These are phyloP conservation scores for Sturnira hondurensis DNA, from an alignment of 2,113 vertebrate genomes.

Conservation along the genomic window DNA sequence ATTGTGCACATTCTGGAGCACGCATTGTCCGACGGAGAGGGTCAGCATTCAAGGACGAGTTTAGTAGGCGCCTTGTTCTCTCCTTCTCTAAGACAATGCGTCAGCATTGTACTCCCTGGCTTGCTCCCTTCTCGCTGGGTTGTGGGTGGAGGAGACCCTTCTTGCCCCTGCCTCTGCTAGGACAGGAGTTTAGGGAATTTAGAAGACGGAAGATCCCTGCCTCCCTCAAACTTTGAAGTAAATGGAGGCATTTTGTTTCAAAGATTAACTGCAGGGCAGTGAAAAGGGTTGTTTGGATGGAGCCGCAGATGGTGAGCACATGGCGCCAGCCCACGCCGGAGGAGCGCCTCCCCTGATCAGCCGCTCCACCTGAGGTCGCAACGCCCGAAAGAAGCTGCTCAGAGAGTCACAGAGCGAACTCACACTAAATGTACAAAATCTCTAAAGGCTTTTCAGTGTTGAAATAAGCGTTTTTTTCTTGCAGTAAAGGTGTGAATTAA, in stretches of 20 bases:
- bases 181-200: background rate
- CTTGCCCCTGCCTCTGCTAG: background rate
- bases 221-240: conserved; percentile 38
- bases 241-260: background rate
- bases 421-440: background rate
- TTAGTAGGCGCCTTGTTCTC: background rate
- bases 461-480: background rate
- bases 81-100: background rate
- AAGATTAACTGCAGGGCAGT: background rate
- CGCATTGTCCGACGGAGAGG: conserved; percentile 40
- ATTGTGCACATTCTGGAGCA: background rate
- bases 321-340: background rate
- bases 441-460: background rate
- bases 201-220: background rate
- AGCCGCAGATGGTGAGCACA: background rate
- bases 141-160: background rate
- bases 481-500: background rate
- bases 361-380: background rate
- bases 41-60: background rate
- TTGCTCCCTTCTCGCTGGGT: background rate
- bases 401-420: background rate
- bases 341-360: background rate
- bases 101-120: conserved; percentile 14
- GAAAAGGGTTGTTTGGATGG: background rate
- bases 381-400: background rate